These are phyloP conservation scores for Julus scandinavius DNA, from an alignment of 2,888 invertebrate species.

Conservation along the genomic window DNA sequence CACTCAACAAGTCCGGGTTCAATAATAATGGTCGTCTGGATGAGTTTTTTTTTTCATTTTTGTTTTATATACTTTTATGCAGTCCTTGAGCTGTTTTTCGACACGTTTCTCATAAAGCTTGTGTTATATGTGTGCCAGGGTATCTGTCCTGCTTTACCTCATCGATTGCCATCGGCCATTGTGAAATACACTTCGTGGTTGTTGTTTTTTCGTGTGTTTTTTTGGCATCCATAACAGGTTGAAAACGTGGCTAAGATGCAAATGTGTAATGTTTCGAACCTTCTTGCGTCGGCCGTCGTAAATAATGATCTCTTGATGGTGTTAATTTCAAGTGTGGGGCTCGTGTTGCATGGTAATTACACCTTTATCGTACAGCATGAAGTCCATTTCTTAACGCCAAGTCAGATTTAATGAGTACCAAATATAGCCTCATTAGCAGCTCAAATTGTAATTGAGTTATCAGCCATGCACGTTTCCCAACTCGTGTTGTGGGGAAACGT, in stretches of 20 bases:
- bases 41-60: not conserved
- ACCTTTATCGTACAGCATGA: not conserved
- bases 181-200: not conserved
- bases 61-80: not conserved
- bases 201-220: not conserved
- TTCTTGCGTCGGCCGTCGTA: not conserved
- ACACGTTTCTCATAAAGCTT: not conserved
- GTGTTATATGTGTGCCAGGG: not conserved
- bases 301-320: not conserved
- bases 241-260: conserved; percentile 23
- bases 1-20: conserved; percentile 18
- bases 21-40: not conserved
- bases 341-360: conserved; percentile 20
- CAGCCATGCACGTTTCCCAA: not conserved
- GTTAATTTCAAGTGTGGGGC: conserved; percentile 22
- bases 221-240: conserved; percentile 2
- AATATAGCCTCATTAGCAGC: conserved; percentile 23
- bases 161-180: conserved; percentile 33
- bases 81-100: conserved; percentile 9
- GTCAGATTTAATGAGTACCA: not conserved
- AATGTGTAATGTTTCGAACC: not conserved
- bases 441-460: not conserved
- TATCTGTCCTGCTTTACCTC: not conserved
- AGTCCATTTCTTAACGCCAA: conserved; percentile 6
- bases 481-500: not conserved